phyloP scores from a whole-genome alignment of 1,140 invertebrate species.

The Ceratina japonica region DNA sequence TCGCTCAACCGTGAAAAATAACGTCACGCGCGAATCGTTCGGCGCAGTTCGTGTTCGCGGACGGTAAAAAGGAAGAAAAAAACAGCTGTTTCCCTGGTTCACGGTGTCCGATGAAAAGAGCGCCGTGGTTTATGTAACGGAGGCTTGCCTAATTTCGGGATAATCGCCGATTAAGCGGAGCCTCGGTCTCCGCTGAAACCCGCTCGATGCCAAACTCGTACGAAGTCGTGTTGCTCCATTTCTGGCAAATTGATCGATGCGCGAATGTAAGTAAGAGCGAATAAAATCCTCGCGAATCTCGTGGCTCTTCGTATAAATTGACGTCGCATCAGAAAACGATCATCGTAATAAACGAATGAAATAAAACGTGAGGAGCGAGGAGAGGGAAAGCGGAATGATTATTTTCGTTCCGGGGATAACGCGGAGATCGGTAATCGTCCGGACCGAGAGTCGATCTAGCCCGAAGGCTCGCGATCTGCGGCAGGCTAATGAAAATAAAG shows the following conservation, averaged over 20 bases:
- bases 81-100: conserved; percentile 43
- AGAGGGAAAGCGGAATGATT: not conserved
- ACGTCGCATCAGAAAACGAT: too few relatives aligned
- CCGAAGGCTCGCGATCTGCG: conserved; percentile 37
- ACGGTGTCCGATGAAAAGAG: not conserved
- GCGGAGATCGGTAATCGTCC: conserved; percentile 14
- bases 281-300: too few relatives aligned
- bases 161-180: too few relatives aligned
- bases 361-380: not conserved
- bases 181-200: not conserved
- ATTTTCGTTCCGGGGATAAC: too few relatives aligned
- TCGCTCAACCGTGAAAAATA: conserved; percentile 55
- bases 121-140: conserved; percentile 5
- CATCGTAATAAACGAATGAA: too few relatives aligned
- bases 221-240: not conserved
- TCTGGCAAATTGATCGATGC: not conserved
- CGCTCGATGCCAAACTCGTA: not conserved
- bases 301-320: too few relatives aligned
- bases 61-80: conserved; percentile 14
- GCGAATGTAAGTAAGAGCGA: too few relatives aligned
- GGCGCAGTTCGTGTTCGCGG: conserved; percentile 26
- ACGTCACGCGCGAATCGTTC: conserved; percentile 45
- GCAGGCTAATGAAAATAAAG: conserved; percentile 46
- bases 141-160: not conserved
- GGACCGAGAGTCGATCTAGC: conserved; percentile 29